Conservation (phyloP, 2,888 invertebrate species). For the Scotopteryx bipunctaria region DNA sequence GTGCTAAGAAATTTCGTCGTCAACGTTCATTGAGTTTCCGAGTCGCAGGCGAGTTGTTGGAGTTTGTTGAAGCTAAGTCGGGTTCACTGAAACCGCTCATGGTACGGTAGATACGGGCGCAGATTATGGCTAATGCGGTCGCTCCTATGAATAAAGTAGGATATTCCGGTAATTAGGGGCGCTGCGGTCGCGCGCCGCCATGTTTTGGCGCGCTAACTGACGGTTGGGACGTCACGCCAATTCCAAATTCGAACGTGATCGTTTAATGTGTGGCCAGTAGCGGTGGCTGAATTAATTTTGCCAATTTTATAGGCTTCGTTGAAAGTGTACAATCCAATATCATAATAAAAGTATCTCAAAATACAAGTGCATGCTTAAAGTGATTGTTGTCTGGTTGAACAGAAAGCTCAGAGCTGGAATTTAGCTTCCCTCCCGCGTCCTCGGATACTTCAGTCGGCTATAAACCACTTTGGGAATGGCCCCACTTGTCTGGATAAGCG, state of each 20-base stretch:
- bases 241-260: conserved; percentile 17
- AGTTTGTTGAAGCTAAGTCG: neutral
- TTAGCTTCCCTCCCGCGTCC: neutral
- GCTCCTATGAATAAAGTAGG: conserved; percentile 20
- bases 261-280: neutral
- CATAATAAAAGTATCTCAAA: too few relatives aligned
- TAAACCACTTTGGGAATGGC: conserved; percentile 7
- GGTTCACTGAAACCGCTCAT: neutral
- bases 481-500: conserved; percentile 6
- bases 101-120: conserved; percentile 4
- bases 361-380: too few relatives aligned
- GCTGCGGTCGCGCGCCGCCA: conserved; percentile 10
- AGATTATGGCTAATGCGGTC: conserved; percentile 8
- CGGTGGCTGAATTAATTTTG: neutral
- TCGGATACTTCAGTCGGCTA: neutral
- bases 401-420: too few relatives aligned
- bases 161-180: conserved; percentile 22
- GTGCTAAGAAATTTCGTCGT: neutral
- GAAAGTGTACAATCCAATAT: too few relatives aligned
- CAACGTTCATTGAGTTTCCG: neutral
- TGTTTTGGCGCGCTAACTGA: conserved; percentile 17
- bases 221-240: conserved; percentile 11
- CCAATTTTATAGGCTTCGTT: too few relatives aligned
- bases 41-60: neutral
- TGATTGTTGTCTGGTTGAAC: too few relatives aligned